Percentiles rank a stretch among this genome's conserved stretches.
Evolutionary conservation across 2,888 invertebrate species (phyloP).

Genomic region (Acholoe squamosa): DNA sequence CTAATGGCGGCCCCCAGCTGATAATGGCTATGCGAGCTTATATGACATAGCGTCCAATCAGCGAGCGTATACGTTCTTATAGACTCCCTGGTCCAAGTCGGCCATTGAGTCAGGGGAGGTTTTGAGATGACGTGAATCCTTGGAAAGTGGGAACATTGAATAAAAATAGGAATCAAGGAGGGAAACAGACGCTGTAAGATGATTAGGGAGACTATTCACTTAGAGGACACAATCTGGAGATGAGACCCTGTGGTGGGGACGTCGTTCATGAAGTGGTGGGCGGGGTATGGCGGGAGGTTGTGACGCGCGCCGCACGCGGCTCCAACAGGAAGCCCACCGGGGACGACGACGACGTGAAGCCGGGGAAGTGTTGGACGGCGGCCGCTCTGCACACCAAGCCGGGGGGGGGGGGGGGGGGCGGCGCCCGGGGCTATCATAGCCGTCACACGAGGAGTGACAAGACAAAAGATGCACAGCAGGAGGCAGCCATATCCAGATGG

Average conservation of each 20-base stretch:
- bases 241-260: not conserved
- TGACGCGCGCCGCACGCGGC: not conserved
- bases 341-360: too few relatives aligned
- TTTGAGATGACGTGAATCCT: not conserved
- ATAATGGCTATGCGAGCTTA: too few relatives aligned
- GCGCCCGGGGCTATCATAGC: not conserved
- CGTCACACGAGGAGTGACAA: constrained; percentile 28
- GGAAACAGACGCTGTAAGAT: not conserved
- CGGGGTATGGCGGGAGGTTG: not conserved
- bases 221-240: not conserved
- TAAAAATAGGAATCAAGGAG: not conserved
- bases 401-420: not conserved
- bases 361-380: too few relatives aligned
- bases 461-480: constrained; percentile 11
- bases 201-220: not conserved
- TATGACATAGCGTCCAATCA: too few relatives aligned
- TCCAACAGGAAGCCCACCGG: too few relatives aligned
- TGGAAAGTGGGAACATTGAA: not conserved
- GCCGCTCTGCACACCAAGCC: not conserved
- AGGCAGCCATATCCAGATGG: not conserved
- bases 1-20: too few relatives aligned
- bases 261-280: not conserved
- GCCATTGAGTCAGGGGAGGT: too few relatives aligned
- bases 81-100: too few relatives aligned
- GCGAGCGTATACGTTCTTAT: too few relatives aligned